Evolutionary conservation across 2,888 invertebrate species (phyloP).

Genomic region (Sphaerophoria rueppellii): DNA sequence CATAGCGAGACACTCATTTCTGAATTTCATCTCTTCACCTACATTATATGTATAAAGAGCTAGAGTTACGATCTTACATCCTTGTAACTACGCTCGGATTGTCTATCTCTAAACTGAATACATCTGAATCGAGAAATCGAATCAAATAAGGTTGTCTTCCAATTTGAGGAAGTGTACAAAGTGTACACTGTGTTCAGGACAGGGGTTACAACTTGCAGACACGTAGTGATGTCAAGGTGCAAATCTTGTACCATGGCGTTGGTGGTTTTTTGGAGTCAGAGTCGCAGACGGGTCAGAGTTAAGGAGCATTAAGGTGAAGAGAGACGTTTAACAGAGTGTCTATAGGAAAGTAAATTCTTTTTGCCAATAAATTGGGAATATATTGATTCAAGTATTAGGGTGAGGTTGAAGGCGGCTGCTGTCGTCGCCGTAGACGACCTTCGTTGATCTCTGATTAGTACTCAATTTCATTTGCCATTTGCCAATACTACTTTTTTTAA

Average conservation of each 20-base stretch:
- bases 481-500: slow-evolving; percentile 21
- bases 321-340: neutral
- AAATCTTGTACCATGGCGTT: slow-evolving; percentile 54
- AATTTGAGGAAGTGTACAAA: neutral
- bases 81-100: slow-evolving; percentile 48
- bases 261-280: slow-evolving; percentile 41
- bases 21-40: slow-evolving; percentile 20
- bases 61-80: slow-evolving; percentile 46
- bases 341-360: slow-evolving; percentile 49
- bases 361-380: slow-evolving; percentile 70
- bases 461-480: slow-evolving; percentile 69
- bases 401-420: slow-evolving; percentile 5
- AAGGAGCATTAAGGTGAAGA: neutral
- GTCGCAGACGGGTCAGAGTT: slow-evolving; percentile 3
- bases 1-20: slow-evolving; percentile 39
- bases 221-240: slow-evolving; percentile 68
- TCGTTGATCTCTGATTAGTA: slow-evolving; percentile 71
- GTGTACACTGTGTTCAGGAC: neutral
- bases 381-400: slow-evolving; percentile 70
- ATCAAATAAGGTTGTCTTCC: slow-evolving; percentile 36
- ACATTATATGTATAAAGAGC: neutral
- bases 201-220: neutral
- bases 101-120: neutral
- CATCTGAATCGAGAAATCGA: slow-evolving; percentile 3
- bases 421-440: slow-evolving; percentile 22